Evolutionary conservation across 2,888 invertebrate genomes (phyloP), one percentile per base, ranked within the genome.

Genomic region (Kuschelorhynchus macadamiae): DNA sequence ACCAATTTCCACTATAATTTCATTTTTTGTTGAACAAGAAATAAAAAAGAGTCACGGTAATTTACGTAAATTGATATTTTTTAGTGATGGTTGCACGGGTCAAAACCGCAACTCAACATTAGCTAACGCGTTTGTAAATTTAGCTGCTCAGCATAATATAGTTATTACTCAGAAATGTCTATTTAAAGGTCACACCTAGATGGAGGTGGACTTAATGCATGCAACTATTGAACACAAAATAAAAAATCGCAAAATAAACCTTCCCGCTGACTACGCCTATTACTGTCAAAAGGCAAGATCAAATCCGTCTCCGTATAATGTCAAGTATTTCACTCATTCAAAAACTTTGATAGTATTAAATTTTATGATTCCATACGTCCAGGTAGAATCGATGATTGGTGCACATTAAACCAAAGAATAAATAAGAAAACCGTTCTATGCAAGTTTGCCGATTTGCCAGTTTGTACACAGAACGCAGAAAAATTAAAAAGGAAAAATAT

Each of bases 401-500:
- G 2, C 14, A 7, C 53, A 14, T 36, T 52, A 32, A 20, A 20
- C 17, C 12, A 14, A 21, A 2, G 53, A 36, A 12, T 39, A 2
- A 33, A 17, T 14, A 9, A 52, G 33, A 33, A 33, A 36, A 52
- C n/a, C 2, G 12, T 12, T 36, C 36, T 12, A 2, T 52, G 52
- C 21, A 52, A 12, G 20, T 36, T 7, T 11, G 52, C 32, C n/a
- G 33, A 52, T 11, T 36, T 52, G 18, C 52, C 36, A n/a, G 4
- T n/a, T n/a, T n/a, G 33, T 52, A 36, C 33, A 16, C 16, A 9
- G 25, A 17, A 11, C 52, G 11, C n/a, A 46, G 41, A 11, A 36
- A 36, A 12, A 42, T 56, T 36, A 56, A 56, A 44, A 12, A n/a
- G n/a, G 44, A 57, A 44, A 57, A 57, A 17, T 44, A 5, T 57